These are phyloP conservation scores for Papilio helenus DNA, from an alignment of 1,140 invertebrate genomes.

Conservation along the genomic window DNA sequence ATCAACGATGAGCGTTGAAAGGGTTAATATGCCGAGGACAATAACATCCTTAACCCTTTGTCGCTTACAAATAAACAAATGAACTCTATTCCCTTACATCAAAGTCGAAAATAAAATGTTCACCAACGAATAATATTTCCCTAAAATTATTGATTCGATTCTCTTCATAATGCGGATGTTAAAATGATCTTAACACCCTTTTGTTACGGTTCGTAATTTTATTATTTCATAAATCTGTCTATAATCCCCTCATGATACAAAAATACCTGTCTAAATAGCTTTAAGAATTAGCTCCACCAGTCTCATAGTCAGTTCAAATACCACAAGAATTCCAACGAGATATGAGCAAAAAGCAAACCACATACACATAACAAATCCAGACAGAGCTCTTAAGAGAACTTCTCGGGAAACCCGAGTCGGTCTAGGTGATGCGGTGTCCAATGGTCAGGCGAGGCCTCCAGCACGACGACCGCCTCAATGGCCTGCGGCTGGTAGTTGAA, in stretches of 20 bases:
- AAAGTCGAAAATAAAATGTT: slow-evolving; percentile 27
- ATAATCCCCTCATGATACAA: neutral
- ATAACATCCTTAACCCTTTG: slow-evolving; percentile 54
- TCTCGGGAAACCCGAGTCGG: neutral
- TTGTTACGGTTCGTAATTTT: slow-evolving; percentile 2
- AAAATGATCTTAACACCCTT: slow-evolving; percentile 27
- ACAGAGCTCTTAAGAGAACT: slow-evolving; percentile 2
- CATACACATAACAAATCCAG: slow-evolving; percentile 1
- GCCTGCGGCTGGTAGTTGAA: slow-evolving; percentile 96
- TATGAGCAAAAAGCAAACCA: neutral
- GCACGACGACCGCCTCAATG: slow-evolving; percentile 93
- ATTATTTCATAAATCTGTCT: slow-evolving; percentile 28
- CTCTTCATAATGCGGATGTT: slow-evolving; percentile 47
- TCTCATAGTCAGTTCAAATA: neutral
- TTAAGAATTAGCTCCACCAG: neutral
- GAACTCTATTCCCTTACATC: slow-evolving; percentile 11
- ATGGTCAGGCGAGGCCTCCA: slow-evolving; percentile 87
- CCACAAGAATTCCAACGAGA: slow-evolving; percentile 11
- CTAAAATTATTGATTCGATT: slow-evolving; percentile 42
- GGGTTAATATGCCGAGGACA: slow-evolving; percentile 63
- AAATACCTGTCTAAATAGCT: neutral
- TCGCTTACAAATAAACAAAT: slow-evolving; percentile 13
- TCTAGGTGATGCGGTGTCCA: slow-evolving; percentile 4
- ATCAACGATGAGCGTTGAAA: slow-evolving; percentile 67
- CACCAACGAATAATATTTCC: slow-evolving; percentile 12